These are phyloP conservation scores for Erethizon dorsatum DNA, from an alignment of 2,797 vertebrate species.

Conservation along the genomic window DNA sequence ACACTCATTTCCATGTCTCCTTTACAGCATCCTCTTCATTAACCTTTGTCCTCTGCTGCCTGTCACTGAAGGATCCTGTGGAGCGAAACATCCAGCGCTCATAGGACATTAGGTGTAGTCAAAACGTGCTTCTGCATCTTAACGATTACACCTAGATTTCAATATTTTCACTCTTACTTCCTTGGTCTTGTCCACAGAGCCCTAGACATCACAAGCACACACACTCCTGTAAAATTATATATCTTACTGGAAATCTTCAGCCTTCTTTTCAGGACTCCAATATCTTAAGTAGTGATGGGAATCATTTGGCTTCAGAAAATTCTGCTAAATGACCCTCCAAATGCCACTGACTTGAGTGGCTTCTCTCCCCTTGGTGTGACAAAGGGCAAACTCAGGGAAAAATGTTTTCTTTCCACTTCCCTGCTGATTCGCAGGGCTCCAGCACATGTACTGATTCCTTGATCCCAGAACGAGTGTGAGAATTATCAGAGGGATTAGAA, in stretches of 20 bases:
- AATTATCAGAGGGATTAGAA: slow-evolving; percentile 51
- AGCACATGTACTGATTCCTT: background rate
- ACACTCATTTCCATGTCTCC: background rate
- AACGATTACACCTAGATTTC: background rate
- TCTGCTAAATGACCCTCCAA: background rate
- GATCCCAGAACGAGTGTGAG: background rate
- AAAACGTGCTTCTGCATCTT: background rate
- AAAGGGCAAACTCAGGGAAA: background rate
- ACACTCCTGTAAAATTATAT: background rate
- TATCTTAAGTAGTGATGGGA: background rate
- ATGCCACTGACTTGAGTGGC: background rate
- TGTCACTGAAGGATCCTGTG: background rate
- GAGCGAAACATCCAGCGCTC: background rate
- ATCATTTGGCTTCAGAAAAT: background rate
- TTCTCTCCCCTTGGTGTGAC: background rate
- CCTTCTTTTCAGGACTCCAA: background rate
- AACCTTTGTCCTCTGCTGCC: background rate
- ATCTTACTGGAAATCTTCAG: slow-evolving; percentile 58
- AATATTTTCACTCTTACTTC: background rate
- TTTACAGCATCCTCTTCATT: background rate
- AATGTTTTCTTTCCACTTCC: background rate
- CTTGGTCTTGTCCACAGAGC: background rate
- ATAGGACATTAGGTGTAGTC: background rate
- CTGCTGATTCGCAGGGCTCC: background rate
- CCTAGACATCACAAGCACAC: background rate